Evolutionary conservation across 2,113 vertebrate species (phyloP).

Genomic region (Hylia prasina): DNA sequence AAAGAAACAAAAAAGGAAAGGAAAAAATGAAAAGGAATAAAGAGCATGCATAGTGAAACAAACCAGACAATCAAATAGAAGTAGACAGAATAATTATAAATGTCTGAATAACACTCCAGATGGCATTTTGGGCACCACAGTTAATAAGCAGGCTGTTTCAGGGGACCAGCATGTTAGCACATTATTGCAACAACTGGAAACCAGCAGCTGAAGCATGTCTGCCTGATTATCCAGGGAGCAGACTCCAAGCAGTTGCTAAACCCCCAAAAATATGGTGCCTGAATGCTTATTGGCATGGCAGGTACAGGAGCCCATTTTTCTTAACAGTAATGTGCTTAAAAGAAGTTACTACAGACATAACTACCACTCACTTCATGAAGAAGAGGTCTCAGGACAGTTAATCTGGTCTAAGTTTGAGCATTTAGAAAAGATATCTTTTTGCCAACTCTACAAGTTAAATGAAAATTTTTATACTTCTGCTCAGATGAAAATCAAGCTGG

Average conservation of each 20-base stretch:
- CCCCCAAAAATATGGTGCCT: background rate
- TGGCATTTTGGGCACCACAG: constrained; percentile 26
- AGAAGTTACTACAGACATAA: background rate
- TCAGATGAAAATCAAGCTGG: background rate
- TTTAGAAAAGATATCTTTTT: background rate
- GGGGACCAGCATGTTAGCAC: constrained; percentile 12
- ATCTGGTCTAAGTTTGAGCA: background rate
- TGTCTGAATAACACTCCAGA: constrained; percentile 17
- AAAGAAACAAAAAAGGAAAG: background rate
- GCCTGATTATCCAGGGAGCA: constrained; percentile 1
- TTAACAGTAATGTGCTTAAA: background rate
- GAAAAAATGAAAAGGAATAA: background rate
- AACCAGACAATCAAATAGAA: constrained; percentile 7
- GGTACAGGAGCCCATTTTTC: background rate
- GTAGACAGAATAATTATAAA: constrained; percentile 26
- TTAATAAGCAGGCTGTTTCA: constrained; percentile 37
- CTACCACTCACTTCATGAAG: background rate
- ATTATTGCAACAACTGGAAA: constrained; percentile 24
- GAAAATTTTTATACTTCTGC: background rate
- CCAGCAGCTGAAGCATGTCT: constrained; percentile 8
- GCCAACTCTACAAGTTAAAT: background rate
- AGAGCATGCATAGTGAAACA: background rate
- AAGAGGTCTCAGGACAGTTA: background rate
- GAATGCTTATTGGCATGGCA: background rate
- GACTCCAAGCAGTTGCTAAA: background rate